Conservation (phyloP, 2,113 vertebrate species). For the Isichthys henryi region DNA sequence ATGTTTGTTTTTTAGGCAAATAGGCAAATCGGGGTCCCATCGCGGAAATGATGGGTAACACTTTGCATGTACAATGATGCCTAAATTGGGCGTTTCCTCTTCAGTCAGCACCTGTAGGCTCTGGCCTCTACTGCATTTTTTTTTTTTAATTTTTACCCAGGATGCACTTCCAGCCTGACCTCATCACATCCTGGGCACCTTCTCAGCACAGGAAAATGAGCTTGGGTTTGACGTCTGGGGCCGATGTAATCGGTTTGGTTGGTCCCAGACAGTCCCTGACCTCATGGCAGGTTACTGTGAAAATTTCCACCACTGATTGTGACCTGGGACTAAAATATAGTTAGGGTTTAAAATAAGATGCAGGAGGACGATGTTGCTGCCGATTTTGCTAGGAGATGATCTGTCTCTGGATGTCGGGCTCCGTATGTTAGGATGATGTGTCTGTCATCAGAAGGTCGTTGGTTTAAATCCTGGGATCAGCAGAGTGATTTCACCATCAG, state of each 20-base stretch:
- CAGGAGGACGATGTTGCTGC: neutral
- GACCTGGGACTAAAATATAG: neutral
- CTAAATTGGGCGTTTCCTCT: neutral
- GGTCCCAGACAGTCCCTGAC: neutral
- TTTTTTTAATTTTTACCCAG: neutral
- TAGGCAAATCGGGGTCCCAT: neutral
- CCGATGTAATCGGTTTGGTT: neutral
- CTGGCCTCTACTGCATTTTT: neutral
- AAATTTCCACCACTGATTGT: neutral
- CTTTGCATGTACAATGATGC: neutral
- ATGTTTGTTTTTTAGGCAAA: neutral
- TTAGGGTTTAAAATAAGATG: neutral
- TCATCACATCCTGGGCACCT: neutral
- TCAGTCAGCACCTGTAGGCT: neutral
- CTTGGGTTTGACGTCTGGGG: neutral
- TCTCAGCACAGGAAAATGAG: neutral
- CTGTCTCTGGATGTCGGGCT: neutral
- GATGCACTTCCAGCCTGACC: neutral
- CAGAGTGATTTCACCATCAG: neutral
- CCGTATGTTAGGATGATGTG: neutral
- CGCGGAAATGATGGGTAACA: neutral
- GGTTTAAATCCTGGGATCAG: neutral
- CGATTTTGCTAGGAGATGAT: too few species aligned
- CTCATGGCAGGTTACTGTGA: neutral
- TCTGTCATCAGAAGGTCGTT: neutral